Percentiles rank a stretch among this genome's conserved stretches.
Conservation (phyloP, 2,113 vertebrate genomes). For the Centropus bengalensis region DNA sequence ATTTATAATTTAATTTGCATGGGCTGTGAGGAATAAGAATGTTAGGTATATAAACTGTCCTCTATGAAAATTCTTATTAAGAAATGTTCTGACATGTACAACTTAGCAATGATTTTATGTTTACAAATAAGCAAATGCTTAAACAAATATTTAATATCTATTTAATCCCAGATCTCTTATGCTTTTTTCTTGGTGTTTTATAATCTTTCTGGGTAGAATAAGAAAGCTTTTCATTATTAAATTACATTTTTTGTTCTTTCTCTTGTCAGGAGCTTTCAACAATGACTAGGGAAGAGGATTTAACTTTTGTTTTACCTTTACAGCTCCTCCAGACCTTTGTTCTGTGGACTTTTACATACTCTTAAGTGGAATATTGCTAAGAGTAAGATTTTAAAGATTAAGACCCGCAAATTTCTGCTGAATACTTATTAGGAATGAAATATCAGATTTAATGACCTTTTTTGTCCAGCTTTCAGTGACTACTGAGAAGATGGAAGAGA, state of each 20-base stretch:
- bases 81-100: not conserved
- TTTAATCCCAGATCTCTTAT: not conserved
- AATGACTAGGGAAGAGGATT: not conserved
- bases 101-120: not conserved
- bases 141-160: not conserved
- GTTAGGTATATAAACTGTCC: not conserved
- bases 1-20: not conserved
- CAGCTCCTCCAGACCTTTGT: not conserved
- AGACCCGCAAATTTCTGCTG: not conserved
- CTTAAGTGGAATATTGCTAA: not conserved
- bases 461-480: not conserved
- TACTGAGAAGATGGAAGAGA: not conserved
- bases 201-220: not conserved
- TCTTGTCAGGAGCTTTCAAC: not conserved
- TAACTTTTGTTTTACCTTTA: not conserved
- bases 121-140: no score
- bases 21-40: not conserved
- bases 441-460: not conserved
- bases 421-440: not conserved
- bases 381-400: not conserved
- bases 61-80: not conserved
- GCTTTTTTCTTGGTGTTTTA: not conserved
- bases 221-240: not conserved
- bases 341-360: not conserved
- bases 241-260: not conserved